Conservation (phyloP, 2,113 vertebrate genomes). For the Paramormyrops kingsleyae region DNA sequence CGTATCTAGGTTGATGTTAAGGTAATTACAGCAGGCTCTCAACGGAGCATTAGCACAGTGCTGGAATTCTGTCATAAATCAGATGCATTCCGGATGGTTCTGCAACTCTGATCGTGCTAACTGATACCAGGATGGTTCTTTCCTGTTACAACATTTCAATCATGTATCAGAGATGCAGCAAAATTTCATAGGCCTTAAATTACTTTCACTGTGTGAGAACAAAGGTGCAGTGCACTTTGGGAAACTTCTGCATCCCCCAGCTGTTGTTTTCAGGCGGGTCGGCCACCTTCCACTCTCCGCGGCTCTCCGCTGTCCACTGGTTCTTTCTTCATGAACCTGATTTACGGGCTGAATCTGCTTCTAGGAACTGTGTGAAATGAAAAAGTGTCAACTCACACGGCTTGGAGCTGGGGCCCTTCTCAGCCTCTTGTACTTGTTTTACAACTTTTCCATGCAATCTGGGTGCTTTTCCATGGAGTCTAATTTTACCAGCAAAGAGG, state of each 20-base stretch:
- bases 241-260: neutral
- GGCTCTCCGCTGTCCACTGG: neutral
- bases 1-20: neutral
- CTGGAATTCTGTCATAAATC: neutral
- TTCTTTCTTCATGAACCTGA: neutral
- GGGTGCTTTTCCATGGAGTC: neutral
- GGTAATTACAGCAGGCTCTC: neutral
- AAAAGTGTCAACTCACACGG: neutral
- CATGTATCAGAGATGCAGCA: neutral
- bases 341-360: neutral
- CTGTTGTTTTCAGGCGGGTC: neutral
- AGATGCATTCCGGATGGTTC: neutral
- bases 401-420: neutral
- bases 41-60: neutral
- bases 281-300: neutral
- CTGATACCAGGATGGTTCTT: neutral
- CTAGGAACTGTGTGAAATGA: neutral
- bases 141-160: neutral
- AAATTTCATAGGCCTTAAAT: neutral
- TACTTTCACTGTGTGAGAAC: neutral
- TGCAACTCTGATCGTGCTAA: neutral
- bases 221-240: neutral
- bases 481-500: neutral
- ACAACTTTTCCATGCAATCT: neutral
- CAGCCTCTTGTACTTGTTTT: neutral